Evolutionary conservation across 1,140 invertebrate genomes (phyloP).

Genomic region (Papilio dardanus): DNA sequence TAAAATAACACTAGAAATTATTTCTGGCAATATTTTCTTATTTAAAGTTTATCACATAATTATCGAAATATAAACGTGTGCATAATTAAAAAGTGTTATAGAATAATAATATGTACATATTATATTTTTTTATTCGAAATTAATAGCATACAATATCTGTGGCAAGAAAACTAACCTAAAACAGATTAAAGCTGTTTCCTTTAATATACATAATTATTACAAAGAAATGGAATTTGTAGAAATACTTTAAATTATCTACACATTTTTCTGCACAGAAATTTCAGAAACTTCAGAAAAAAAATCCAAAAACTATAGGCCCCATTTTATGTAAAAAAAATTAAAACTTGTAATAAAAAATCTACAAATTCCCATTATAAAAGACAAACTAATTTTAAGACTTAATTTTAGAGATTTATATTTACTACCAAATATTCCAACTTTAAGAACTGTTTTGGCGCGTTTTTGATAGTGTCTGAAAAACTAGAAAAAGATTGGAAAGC

Average conservation of each 20-base stretch:
- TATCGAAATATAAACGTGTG: constrained; percentile 9
- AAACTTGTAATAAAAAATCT: not conserved
- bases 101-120: constrained; percentile 10
- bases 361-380: not conserved
- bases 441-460: not conserved
- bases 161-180: constrained; percentile 32
- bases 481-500: not conserved
- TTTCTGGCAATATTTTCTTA: constrained; percentile 16
- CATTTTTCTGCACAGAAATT: not conserved
- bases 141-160: constrained; percentile 2
- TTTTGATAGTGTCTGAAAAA: not conserved
- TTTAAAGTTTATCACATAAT: not conserved
- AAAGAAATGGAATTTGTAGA: not conserved
- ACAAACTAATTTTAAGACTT: not conserved
- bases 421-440: not conserved
- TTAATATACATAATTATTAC: not conserved
- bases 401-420: not conserved
- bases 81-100: constrained; percentile 35
- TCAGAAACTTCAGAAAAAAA: not conserved
- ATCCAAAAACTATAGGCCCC: not conserved
- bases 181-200: constrained; percentile 30
- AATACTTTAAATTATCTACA: too few relatives aligned
- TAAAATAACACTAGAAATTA: not conserved
- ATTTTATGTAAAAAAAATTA: not conserved
- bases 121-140: not conserved